These are phyloP conservation scores for Cossypha polioptera DNA, from an alignment of 2,797 vertebrate species.

Conservation along the genomic window DNA sequence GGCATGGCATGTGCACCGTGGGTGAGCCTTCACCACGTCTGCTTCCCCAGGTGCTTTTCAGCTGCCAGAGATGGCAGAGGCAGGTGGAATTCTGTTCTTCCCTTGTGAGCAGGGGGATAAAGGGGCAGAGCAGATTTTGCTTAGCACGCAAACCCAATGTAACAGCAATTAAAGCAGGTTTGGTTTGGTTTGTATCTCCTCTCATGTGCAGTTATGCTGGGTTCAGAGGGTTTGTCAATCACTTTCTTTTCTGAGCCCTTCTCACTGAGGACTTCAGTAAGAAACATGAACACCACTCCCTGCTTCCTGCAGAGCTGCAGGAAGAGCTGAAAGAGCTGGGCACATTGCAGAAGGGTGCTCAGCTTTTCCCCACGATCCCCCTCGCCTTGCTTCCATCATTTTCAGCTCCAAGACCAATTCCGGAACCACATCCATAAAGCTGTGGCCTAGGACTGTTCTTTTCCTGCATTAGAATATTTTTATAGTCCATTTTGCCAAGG, in stretches of 20 bases:
- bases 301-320: background rate
- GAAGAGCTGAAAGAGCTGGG: background rate
- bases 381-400: background rate
- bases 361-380: rapidly evolving
- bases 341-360: background rate
- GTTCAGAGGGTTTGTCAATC: background rate
- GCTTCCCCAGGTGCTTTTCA: background rate
- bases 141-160: rapidly evolving
- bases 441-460: background rate
- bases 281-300: background rate
- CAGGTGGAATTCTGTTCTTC: background rate
- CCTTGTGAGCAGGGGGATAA: background rate
- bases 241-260: background rate
- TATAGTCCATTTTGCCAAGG: background rate
- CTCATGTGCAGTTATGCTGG: background rate
- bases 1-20: rapidly evolving
- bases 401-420: background rate
- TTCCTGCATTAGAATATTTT: background rate
- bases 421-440: background rate
- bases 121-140: background rate
- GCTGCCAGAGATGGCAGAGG: background rate
- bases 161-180: background rate
- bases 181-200: background rate
- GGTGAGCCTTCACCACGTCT: background rate
- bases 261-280: background rate